Base-by-base conservation (phyloP, 2,113 vertebrate species). In the Strigops habroptila region DNA sequence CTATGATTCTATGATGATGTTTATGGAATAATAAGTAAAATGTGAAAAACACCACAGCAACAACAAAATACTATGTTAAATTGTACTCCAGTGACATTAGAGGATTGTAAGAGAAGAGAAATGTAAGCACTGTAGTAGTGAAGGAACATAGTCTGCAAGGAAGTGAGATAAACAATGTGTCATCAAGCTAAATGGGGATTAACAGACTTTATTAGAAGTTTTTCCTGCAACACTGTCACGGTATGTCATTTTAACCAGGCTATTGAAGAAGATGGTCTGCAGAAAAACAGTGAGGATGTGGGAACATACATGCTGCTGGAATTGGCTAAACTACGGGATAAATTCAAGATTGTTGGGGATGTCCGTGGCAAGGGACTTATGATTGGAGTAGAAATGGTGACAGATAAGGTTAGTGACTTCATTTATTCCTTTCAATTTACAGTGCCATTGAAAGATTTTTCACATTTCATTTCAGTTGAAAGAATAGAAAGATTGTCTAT, bases 371-470 rank as follows among this genome's bases (percentile, higher is more conserved):
- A 99, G 95, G 99, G 99, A 67, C 98, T 99, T 68, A 98, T 98
- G 98, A 98, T 99, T 10, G 99, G 99, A 9, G 93, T 99, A 86
- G 99, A 99, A 96, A 99, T 99, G 99, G 99, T 99, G 67, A 98
- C 96, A 93, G 98, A 99, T 93, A 99, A 99, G 99, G 99, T 99
- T 90, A 76, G 97, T 92, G 79, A 51, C 51, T 41, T 55, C 23
- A 31, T 57, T 75, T 35, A 15, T 31, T 46, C 43, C 18, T 46
- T 48, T 46, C 24, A 33, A 12, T 51, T 57, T 76, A 39, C 14
- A 33, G 17, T 44, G 52, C 15, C 14, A 17, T 12, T 52, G 24
- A 19, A 60, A 27, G 23, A 41, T 91, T 43, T 55, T 44, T 33
- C 53, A 55, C 28, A 35, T 59, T 82, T 90, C 69, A 53, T 69